Evolutionary conservation across 1,140 invertebrate species (phyloP), one percentile per base, ranked within the genome.

Genomic region (Caenorhabditis brenneri): DNA sequence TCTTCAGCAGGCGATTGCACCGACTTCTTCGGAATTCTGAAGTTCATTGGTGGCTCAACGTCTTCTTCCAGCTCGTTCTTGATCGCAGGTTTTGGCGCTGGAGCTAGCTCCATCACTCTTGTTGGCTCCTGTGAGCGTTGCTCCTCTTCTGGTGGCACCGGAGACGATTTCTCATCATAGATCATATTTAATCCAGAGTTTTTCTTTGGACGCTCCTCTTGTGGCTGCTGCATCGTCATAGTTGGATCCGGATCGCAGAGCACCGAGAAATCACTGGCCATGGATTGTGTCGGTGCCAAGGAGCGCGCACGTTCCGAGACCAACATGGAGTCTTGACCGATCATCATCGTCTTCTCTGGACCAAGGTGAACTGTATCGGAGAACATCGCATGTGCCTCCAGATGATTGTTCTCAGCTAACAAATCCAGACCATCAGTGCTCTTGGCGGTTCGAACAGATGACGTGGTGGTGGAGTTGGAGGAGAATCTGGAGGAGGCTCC

Each of bases 341-440:
- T 22, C 10, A 27, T 10, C 16, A 82, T 49, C 7, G 81, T 82
- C n/a, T 46, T 42, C 10, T 48, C 46, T 4, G 51, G 3, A n/a
- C 58, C 81, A 6, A 82, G 27, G 39, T 82, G 55, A 24, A 82
- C 58, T 2, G 81, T 82, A 33, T 82, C 81, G 2, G 55, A 69
- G 31, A 82, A 82, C 39, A 82, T 60, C 1, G 81, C 81, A 33
- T 51, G 55, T 9, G 81, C 81, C 53, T 82, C 60, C 22, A 65
- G 24, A 29, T 36, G 60, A 12, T 69, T 60, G 29, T 82, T 82
- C 31, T 82, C 81, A 39, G 65, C 65, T n/a, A 46, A 22, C 36
- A 74, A 12, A 74, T 74, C 65, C 22, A 74, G 19, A 9, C 65
- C 65, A 36, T 12, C 65, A 7, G n/a, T 6, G 15, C 36, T 74